A percentile compares a stretch with the other conserved stretches of the same genome.
Evolutionary conservation across 2,113 vertebrate species (phyloP).

Genomic region (Amazona vittata): DNA sequence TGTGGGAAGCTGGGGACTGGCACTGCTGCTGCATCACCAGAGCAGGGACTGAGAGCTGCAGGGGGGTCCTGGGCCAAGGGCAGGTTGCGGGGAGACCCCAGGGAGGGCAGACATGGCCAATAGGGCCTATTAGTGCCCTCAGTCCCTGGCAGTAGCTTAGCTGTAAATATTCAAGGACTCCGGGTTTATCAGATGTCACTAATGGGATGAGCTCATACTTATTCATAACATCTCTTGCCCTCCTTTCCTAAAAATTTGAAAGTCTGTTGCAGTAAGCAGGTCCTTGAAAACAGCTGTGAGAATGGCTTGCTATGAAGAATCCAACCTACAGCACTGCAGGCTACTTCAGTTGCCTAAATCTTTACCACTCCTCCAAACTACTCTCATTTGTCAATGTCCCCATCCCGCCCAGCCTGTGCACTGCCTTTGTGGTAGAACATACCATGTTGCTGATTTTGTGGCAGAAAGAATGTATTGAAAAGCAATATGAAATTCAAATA

Average conservation of each 20-base stretch:
- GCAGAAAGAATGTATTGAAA: neutral
- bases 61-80: neutral
- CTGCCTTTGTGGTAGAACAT: neutral
- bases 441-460: neutral
- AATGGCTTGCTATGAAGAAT: neutral
- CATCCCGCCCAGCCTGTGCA: neutral
- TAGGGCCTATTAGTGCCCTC: neutral
- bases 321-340: neutral
- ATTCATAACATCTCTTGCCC: neutral
- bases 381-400: neutral
- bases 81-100: fast-evolving
- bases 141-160: neutral
- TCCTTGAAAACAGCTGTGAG: neutral
- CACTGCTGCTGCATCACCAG: fast-evolving
- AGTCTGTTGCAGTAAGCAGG: neutral
- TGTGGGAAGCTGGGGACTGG: neutral
- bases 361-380: neutral
- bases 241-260: slow-evolving; percentile 2
- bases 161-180: neutral
- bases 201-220: neutral
- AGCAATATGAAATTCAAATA: neutral
- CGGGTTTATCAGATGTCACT: neutral
- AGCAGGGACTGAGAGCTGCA: neutral
- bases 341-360: neutral
- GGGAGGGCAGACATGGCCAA: neutral